A percentile compares a stretch with the other conserved stretches of the same genome.
Conservation (phyloP, 2,797 vertebrate species). For the Sciaenops ocellatus region DNA sequence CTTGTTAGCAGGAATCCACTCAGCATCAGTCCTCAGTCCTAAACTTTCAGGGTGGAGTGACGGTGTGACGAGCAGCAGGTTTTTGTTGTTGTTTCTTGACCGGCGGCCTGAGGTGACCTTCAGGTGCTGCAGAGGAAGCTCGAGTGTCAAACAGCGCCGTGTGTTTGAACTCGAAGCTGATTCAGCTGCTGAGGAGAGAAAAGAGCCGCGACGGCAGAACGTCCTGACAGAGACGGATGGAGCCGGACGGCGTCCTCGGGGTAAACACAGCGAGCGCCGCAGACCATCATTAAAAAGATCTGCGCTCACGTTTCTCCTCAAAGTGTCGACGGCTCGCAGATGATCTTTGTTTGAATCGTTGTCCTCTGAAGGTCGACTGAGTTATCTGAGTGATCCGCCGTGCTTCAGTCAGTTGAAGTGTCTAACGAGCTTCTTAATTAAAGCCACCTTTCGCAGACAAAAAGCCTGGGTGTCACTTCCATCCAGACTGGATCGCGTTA, state of each 20-base stretch:
- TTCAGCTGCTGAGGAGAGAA: conserved; percentile 34
- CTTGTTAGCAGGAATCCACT: neutral
- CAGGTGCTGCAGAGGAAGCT: neutral
- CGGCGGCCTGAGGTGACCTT: neutral
- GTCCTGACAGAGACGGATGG: conserved; percentile 31
- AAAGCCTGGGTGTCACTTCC: no score
- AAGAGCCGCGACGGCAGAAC: conserved; percentile 6
- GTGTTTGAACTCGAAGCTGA: conserved; percentile 10
- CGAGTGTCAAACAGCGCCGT: neutral
- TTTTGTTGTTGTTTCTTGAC: neutral
- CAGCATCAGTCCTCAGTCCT: no score
- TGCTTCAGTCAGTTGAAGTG: no score
- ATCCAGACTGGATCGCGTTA: no score
- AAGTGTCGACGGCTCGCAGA: neutral
- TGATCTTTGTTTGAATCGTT: neutral
- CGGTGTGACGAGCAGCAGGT: no score
- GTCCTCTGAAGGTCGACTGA: no score
- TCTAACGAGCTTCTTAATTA: no score
- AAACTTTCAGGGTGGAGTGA: neutral
- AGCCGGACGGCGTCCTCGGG: neutral
- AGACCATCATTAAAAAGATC: conserved; percentile 2
- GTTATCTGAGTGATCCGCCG: no score
- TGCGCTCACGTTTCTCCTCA: neutral
- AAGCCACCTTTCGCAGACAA: no score
- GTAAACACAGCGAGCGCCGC: neutral